A percentile compares a stretch with the other conserved stretches of the same genome.
These are phyloP conservation scores for Talpa occidentalis DNA, from an alignment of 2,113 vertebrate genomes.

Conservation along the genomic window DNA sequence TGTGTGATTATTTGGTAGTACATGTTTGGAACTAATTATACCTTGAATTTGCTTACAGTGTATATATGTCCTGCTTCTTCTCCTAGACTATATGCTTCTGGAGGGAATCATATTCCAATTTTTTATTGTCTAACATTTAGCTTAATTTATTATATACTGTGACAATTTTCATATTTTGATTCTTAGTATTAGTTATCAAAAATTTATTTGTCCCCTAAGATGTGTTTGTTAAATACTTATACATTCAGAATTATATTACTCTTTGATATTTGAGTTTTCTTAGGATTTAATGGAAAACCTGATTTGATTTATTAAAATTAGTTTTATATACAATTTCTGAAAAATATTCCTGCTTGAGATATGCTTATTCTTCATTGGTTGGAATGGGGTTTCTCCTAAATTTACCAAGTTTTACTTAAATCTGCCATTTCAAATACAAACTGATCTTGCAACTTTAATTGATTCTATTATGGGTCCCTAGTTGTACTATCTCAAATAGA, in stretches of 20 bases:
- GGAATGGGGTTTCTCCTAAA: neutral
- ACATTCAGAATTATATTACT: neutral
- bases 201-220: constrained; percentile 10
- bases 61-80: neutral
- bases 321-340: constrained; percentile 18
- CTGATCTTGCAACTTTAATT: constrained; percentile 19
- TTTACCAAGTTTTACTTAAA: no score
- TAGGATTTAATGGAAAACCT: constrained; percentile 23
- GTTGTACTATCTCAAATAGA: neutral
- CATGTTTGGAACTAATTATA: neutral
- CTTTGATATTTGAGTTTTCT: neutral
- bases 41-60: neutral
- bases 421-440: constrained; percentile 1
- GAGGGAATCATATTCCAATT: neutral
- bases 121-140: constrained; percentile 20
- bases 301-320: constrained; percentile 6
- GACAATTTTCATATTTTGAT: constrained; percentile 28
- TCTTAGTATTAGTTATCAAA: constrained; percentile 5
- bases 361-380: neutral
- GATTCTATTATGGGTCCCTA: neutral
- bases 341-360: neutral
- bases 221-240: neutral
- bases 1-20: neutral
- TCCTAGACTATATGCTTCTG: neutral
- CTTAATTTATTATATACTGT: neutral